phyloP scores from a whole-genome alignment of 2,888 invertebrate genomes.

The Tethea ocularis region DNA sequence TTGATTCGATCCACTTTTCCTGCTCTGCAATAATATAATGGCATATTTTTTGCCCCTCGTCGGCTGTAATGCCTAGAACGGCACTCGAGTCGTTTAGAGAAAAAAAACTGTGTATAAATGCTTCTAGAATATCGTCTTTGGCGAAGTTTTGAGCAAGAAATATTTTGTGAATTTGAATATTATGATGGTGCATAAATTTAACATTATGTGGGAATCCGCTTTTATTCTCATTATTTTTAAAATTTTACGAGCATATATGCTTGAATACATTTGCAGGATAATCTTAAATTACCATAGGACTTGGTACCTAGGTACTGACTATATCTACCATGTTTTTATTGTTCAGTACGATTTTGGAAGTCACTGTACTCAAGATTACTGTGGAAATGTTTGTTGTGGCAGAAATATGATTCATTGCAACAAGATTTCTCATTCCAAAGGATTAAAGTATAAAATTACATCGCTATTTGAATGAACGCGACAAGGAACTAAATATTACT shows the following conservation, averaged over 20 bases:
- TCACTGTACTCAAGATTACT: neutral
- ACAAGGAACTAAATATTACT: neutral
- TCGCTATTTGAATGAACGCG: neutral
- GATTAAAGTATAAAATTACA: slow-evolving; percentile 1
- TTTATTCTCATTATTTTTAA: neutral
- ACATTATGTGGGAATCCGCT: neutral
- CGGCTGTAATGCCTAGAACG: slow-evolving; percentile 38
- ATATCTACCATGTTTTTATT: too few species aligned
- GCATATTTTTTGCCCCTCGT: slow-evolving; percentile 39
- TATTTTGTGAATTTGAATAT: neutral
- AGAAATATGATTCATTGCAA: slow-evolving; percentile 2
- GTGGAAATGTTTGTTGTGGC: neutral
- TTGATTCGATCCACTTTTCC: slow-evolving; percentile 54
- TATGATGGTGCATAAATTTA: neutral
- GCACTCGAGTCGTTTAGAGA: slow-evolving; percentile 26
- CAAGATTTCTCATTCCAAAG: neutral
- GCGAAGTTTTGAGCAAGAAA: neutral
- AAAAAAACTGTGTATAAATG: neutral
- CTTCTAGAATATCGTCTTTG: neutral
- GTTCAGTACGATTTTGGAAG: too few species aligned
- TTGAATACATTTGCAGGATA: too few species aligned
- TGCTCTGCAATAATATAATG: slow-evolving; percentile 42
- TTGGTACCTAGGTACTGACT: too few species aligned
- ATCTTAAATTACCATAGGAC: neutral
- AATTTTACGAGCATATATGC: too few species aligned